Base-by-base conservation (phyloP, 2,113 vertebrate species). In the Donacobius atricapilla region DNA sequence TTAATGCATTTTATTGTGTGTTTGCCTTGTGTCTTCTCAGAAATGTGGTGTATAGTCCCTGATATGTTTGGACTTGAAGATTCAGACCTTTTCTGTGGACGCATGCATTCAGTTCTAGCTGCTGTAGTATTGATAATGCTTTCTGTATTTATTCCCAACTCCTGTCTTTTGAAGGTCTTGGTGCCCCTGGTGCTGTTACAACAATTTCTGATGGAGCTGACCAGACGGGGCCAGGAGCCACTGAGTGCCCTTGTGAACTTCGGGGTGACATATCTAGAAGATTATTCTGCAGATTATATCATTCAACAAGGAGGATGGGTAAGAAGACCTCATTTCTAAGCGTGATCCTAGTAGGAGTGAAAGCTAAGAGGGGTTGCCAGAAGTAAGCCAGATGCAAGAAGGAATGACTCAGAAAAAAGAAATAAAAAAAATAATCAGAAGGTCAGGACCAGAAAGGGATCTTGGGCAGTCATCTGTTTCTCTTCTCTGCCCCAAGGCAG, bases 271-370 rank as follows among this genome's bases (percentile, higher is more conserved):
- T 99, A 98, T 58, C 96, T 99, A 44, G 98, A 99, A 93, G 99
- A 99, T 75, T 96, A 92, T 18, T 97, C 98, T 63, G 97, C 98
- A 5, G 98, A 98, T 76, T 98, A 97, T 95, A 98, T 99, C 95
- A 98, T 98, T 79, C 98, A 99, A 79, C 99, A 99, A 89, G 99
- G 99, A 45, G 99, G 99, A 98, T 99, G 99, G 99, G 99, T 99
- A 98, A 98, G 99, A 83, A 28, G 7, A 40, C n/a, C 11, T 76
- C 8, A 44, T 45, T 71, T 93, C 48, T 73, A 31, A 68, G 14
- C 13, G 20, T 61, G 50, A 39, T 63, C n/a, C 19, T 39, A 56
- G 19, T 8, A 65, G 40, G 40, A 68, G 5, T 63, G 35, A 65
- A 64, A 51, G 37, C 24, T 61, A n/a, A 48, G 30, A 87, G 51